A percentile compares a stretch with the other conserved stretches of the same genome.
These are phyloP conservation scores for Lepidocolaptes lacrymiger DNA, from an alignment of 2,797 vertebrate genomes.

Conservation along the genomic window DNA sequence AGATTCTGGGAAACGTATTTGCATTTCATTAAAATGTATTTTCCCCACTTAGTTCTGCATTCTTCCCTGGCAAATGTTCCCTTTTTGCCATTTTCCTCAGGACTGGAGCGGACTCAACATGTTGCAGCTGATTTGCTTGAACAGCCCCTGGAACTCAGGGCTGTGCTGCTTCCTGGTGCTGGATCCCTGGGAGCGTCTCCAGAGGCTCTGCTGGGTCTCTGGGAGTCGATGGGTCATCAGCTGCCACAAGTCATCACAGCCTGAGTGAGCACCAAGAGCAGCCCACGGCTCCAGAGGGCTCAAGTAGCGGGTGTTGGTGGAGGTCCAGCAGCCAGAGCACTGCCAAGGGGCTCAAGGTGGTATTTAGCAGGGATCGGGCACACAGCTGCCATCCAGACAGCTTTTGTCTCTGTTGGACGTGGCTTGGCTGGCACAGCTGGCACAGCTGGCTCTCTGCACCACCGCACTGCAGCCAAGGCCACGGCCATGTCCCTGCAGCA, in stretches of 20 bases:
- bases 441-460: neutral
- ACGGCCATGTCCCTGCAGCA: neutral
- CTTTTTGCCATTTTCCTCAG: constrained; percentile 1
- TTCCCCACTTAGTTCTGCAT: constrained; percentile 41
- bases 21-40: constrained; percentile 63
- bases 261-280: neutral
- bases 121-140: constrained; percentile 11
- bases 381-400: neutral
- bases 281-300: fast-evolving
- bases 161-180: neutral
- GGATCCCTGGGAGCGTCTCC: neutral
- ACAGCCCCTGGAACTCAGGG: neutral
- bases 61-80: neutral
- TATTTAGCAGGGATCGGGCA: neutral
- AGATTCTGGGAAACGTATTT: constrained; percentile 40
- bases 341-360: neutral
- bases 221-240: fast-evolving
- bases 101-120: neutral
- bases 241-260: neutral
- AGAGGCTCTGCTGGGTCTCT: neutral
- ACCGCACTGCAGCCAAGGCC: neutral
- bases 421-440: neutral
- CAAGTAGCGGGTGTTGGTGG: neutral
- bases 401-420: neutral
- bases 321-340: neutral